Percentiles rank a stretch among this genome's conserved stretches.
phyloP scores from a whole-genome alignment of 2,888 invertebrate species.

The Parnassius mnemosyne region DNA sequence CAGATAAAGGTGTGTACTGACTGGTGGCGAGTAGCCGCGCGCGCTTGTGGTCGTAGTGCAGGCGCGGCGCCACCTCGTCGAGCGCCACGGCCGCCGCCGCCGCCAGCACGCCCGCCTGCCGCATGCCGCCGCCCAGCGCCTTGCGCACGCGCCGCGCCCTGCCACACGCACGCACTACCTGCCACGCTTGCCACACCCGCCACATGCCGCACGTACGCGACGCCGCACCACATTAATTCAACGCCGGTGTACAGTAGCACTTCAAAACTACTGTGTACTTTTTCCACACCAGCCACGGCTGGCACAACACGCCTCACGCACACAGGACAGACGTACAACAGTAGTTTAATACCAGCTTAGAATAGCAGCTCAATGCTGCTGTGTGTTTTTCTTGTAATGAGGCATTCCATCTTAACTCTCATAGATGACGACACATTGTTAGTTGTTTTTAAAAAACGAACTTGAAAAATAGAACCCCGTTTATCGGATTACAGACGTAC shows the following conservation, averaged over 20 bases:
- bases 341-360: no score
- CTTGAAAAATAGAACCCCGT: no score
- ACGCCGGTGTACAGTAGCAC: no score
- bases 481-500: no score
- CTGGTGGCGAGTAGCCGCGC: constrained; percentile 85
- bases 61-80: constrained; percentile 86
- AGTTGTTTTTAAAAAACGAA: no score
- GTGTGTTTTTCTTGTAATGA: no score
- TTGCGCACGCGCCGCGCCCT: constrained; percentile 91
- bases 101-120: constrained; percentile 94
- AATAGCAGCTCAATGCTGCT: no score
- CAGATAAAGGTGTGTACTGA: constrained; percentile 42
- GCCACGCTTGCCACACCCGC: no score
- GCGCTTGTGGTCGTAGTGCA: constrained; percentile 88
- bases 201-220: background rate
- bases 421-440: no score
- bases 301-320: background rate
- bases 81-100: constrained; percentile 89
- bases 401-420: no score
- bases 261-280: no score
- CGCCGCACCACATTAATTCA: background rate
- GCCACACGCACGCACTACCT: constrained; percentile 6
- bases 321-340: background rate
- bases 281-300: no score
- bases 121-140: constrained; percentile 95